These are phyloP conservation scores for Cheilosia impressa DNA, from an alignment of 2,888 invertebrate species.

Conservation along the genomic window DNA sequence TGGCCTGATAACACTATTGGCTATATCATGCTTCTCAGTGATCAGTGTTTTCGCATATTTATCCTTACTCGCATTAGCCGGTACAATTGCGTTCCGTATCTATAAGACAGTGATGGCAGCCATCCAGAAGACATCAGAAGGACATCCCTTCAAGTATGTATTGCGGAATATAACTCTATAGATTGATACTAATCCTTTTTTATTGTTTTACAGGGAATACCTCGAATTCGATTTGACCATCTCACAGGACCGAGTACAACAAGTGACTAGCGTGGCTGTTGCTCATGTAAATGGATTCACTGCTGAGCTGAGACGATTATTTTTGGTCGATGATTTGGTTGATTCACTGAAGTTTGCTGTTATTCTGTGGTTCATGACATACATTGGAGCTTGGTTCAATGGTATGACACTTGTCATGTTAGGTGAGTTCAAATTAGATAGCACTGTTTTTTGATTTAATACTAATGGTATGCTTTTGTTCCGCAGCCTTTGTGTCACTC, in stretches of 20 bases:
- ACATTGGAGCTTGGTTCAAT: conserved; percentile 99
- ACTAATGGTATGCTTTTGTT: conserved; percentile 78
- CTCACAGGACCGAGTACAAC: conserved; percentile 95
- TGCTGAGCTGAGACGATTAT: conserved; percentile 94
- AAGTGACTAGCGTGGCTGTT: conserved; percentile 93
- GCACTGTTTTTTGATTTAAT: conserved; percentile 36
- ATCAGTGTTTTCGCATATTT: conserved; percentile 97
- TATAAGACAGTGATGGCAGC: conserved; percentile 98
- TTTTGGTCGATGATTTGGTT: conserved; percentile 98
- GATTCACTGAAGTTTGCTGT: conserved; percentile 98
- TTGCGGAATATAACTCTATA: neutral
- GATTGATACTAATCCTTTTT: neutral
- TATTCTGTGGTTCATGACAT: conserved; percentile 97
- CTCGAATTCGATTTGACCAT: conserved; percentile 94
- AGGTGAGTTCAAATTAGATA: conserved; percentile 85
- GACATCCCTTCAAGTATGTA: conserved; percentile 97
- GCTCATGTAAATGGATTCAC: conserved; percentile 93
- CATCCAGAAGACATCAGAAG: conserved; percentile 97
- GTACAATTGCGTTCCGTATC: conserved; percentile 96
- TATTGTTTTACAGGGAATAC: conserved; percentile 86
- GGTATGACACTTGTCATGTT: conserved; percentile 99
- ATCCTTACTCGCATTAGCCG: conserved; percentile 92
- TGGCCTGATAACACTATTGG: conserved; percentile 94
- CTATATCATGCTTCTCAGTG: conserved; percentile 97
- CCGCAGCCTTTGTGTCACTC: conserved; percentile 93